A percentile compares a stretch with the other conserved stretches of the same genome.
Conservation (phyloP, 2,113 vertebrate genomes). For the Microtus ochrogaster region DNA sequence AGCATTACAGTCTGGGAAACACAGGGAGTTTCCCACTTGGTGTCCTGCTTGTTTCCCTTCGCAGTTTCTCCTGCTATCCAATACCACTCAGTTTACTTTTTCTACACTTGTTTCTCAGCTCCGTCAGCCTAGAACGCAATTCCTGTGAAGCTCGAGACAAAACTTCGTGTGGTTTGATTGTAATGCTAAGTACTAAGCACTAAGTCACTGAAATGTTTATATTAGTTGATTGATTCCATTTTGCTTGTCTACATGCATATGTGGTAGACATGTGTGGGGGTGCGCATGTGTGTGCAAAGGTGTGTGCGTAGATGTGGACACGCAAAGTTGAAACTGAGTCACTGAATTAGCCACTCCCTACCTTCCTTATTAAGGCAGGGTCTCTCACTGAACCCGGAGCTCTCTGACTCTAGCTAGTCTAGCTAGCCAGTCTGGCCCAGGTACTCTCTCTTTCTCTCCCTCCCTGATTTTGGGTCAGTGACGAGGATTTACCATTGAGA, state of each 20-base stretch:
- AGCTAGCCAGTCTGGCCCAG: neutral
- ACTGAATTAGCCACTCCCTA: no score
- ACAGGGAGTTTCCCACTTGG: neutral
- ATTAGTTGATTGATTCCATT: neutral
- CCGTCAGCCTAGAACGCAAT: neutral
- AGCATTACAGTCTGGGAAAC: neutral
- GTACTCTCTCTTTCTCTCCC: neutral
- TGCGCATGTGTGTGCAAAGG: neutral
- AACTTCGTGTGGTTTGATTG: neutral
- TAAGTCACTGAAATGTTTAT: neutral
- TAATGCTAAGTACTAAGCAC: neutral
- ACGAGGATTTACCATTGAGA: neutral
- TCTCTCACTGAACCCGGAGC: neutral
- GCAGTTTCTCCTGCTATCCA: neutral
- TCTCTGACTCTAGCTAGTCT: neutral
- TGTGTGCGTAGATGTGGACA: neutral
- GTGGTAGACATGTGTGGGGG: fast-evolving
- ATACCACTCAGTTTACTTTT: neutral
- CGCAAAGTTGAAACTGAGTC: neutral
- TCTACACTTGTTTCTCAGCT: neutral
- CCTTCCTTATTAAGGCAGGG: no score
- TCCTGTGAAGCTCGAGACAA: neutral
- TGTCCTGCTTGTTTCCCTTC: neutral
- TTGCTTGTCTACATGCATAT: neutral
- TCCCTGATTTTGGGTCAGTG: neutral